Evolutionary conservation across 2,888 invertebrate genomes (phyloP), one percentile per base, ranked within the genome.

Genomic region (Cantharis flavilabris): DNA sequence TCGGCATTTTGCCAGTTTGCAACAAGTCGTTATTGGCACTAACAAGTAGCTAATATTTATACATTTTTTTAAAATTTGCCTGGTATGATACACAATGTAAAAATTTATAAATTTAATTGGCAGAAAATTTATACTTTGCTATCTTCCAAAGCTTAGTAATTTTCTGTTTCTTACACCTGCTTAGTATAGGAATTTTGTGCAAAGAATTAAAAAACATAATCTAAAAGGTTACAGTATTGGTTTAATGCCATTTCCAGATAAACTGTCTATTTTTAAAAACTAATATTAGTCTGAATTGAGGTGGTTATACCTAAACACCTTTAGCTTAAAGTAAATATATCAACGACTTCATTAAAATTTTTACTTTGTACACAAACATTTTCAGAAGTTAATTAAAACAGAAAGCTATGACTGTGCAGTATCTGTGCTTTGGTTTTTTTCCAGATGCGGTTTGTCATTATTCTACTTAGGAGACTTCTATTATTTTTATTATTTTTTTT

Each of bases 1-100:
- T 86, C 86, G 87, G 87, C 87, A 86, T 70, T 71, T 79, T 84
- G 87, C 87, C 87, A 87, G 84, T 85, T 85, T 81, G 85, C 86
- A 86, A 86, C 87, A 87, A 86, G 86, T 86, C 84, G 86, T 83
- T 82, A 84, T 84, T 81, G 79, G 80, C 82, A 79, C 82, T 82
- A 84, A 85, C 84, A 85, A 86, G 85, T 85, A 79, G 83, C 80
- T 79, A 81, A 80, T 49, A 49, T n/a, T 49, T 49, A 49, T 49
- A 49, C 49, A 49, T 49, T 49, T 5, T 49, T 49, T 49, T 0
- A n/a, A 49, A 49, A 49, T n/a, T n/a, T 49, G n/a, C 49, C 7
- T 9, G 49, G n/a, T 49, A 13, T 7, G 11, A 49, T n/a, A 49
- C n/a, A 49, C 49, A 49, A 49, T n/a, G 7, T n/a, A n/a, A 49